A percentile compares a stretch with the other conserved stretches of the same genome.
Evolutionary conservation across 2,797 vertebrate genomes (phyloP).

Genomic region (Eospalax fontanierii): DNA sequence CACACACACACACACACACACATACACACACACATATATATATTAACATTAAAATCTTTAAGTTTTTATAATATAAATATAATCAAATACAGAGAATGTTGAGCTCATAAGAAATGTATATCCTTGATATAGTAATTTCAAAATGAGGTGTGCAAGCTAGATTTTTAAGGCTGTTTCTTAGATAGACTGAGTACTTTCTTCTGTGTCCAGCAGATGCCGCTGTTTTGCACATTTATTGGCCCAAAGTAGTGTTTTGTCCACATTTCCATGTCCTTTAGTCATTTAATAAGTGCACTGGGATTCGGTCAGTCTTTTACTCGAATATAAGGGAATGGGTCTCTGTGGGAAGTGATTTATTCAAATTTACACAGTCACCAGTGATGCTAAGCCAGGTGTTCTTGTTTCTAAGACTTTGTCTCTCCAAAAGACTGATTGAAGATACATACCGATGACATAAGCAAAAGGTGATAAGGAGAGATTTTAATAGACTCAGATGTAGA

Average conservation of each 20-base stretch:
- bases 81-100: not conserved
- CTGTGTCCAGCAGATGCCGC: constrained; percentile 87
- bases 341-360: not conserved
- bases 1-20: not conserved
- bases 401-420: not conserved
- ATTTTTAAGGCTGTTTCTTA: not conserved
- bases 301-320: not conserved
- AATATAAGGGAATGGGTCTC: not conserved
- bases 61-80: not conserved
- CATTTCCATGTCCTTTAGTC: not conserved
- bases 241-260: not conserved
- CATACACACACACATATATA: no score
- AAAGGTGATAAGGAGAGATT: no score
- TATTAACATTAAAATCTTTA: constrained; percentile 13
- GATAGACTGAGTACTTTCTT: not conserved
- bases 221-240: constrained; percentile 76
- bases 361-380: no score
- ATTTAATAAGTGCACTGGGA: not conserved
- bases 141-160: not conserved
- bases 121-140: not conserved
- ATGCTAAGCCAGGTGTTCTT: not conserved
- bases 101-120: not conserved
- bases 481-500: no score
- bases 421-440: not conserved
- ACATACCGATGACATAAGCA: not conserved